Base-by-base conservation (phyloP, 2,113 vertebrate genomes). In the Tetrax tetrax region DNA sequence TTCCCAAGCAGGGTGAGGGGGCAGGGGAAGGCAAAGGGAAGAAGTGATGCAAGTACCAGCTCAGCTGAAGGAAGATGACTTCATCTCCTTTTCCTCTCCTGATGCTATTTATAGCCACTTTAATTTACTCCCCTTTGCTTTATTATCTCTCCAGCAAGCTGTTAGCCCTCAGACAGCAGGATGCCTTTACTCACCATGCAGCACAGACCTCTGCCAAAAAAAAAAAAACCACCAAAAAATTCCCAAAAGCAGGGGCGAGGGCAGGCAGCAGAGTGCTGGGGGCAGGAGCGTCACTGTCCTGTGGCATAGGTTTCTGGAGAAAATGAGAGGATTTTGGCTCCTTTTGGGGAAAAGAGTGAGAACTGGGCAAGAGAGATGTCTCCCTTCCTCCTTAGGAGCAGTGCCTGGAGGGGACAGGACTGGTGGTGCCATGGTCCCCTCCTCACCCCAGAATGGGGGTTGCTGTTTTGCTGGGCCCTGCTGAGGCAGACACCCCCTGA, bases 41-140 rank as follows among this genome's bases (percentile, higher is more conserved):
- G 94, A 77, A 95, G 69, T 97, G 96, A 97, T 96, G 96, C 87
- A 97, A 97, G 97, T 96, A 94, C 93, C 95, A 86, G 95, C 95
- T 97, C 97, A 97, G 97, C 95, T 97, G 97, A 98, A 97, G 97
- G 93, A 95, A 95, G 90, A 96, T 98, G 97, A 98, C 97, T 97
- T 97, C 97, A 98, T 97, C 97, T 96, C 90, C 97, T 96, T 96
- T 96, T 96, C 93, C 96, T 96, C 96, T 96, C 95, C 96, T 90
- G 89, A 75, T 92, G 93, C 96, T 98, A 97, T 98, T 98, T 98
- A 97, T 97, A 97, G 96, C 59, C 89, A 87, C 96, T 97, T 97
- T 97, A 97, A 97, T 98, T 97, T 96, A 97, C 97, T 97, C 97
- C 94, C 93, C 92, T 97, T 97, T 96, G 96, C 97, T 97, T 97